A percentile compares a stretch with the other conserved stretches of the same genome.
Evolutionary conservation across 2,888 invertebrate genomes (phyloP).

Genomic region (Oligia fasciuncula): DNA sequence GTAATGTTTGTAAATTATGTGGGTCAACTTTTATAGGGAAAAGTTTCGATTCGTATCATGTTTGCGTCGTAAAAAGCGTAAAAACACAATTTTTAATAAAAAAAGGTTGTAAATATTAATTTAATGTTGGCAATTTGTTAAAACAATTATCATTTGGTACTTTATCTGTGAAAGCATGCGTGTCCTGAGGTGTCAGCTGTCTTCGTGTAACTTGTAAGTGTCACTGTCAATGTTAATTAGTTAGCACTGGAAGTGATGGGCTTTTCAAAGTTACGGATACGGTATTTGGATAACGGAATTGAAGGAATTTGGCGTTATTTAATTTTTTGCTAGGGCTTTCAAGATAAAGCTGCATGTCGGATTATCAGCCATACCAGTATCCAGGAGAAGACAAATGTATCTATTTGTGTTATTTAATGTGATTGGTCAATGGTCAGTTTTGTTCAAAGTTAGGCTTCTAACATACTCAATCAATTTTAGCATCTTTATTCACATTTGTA

Average conservation of each 20-base stretch:
- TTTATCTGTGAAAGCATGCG: constrained; percentile 44
- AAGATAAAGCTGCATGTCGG: too few species aligned
- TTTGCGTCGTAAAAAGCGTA: constrained; percentile 42
- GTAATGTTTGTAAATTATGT: constrained; percentile 62
- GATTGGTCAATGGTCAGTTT: background rate
- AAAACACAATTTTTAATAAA: constrained; percentile 11
- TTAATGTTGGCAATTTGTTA: constrained; percentile 43
- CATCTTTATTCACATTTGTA: background rate
- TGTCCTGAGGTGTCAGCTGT: constrained; percentile 38
- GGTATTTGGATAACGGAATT: background rate
- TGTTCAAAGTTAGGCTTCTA: background rate
- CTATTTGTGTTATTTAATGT: too few species aligned
- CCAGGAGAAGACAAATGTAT: background rate
- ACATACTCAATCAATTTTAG: background rate
- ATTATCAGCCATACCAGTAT: background rate
- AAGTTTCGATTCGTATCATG: constrained; percentile 46
- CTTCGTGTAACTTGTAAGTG: constrained; percentile 22
- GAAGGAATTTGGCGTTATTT: background rate
- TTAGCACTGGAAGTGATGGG: background rate
- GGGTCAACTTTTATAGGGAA: constrained; percentile 56
- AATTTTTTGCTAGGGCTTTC: background rate
- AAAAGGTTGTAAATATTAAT: constrained; percentile 29
- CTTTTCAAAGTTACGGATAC: background rate
- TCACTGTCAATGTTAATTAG: constrained; percentile 14
- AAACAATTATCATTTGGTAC: constrained; percentile 43